A percentile compares a stretch with the other conserved stretches of the same genome.
Conservation (phyloP, 2,888 invertebrate genomes). For the Cryptops parisi region DNA sequence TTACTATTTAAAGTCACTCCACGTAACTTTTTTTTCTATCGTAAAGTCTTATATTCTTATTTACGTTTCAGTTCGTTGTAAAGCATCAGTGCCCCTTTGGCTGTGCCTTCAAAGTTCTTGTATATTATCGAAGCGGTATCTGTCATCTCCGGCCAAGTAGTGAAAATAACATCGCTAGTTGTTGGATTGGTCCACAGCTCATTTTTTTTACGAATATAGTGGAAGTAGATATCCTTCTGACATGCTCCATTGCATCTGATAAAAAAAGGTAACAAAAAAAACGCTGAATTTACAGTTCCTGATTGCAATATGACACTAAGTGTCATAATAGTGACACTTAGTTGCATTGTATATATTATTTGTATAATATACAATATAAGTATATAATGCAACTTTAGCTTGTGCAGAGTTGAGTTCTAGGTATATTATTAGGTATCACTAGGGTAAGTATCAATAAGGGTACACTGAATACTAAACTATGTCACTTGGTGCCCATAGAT, state of each 20-base stretch:
- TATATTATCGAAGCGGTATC: not conserved
- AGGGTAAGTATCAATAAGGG: too few species aligned
- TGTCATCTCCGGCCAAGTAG: conserved; percentile 3
- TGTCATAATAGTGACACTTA: too few species aligned
- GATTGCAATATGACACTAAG: too few species aligned
- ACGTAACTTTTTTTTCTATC: not conserved
- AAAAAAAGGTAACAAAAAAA: not conserved
- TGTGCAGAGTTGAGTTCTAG: too few species aligned
- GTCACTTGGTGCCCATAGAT: too few species aligned
- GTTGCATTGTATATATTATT: too few species aligned
- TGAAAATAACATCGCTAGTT: not conserved
- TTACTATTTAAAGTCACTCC: not conserved
- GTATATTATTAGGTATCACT: too few species aligned
- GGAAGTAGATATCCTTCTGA: not conserved
- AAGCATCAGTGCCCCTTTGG: conserved; percentile 2
- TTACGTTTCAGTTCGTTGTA: conserved; percentile 1
- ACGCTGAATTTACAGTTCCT: too few species aligned
- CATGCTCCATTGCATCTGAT: not conserved
- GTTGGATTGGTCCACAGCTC: not conserved
- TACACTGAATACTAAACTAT: too few species aligned
- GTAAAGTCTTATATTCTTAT: not conserved
- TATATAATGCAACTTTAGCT: too few species aligned
- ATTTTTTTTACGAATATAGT: not conserved
- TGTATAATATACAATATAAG: too few species aligned
- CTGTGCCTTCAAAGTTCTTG: not conserved